Evolutionary conservation across 2,797 vertebrate species (phyloP).

Genomic region (Novumbra hubbsi): DNA sequence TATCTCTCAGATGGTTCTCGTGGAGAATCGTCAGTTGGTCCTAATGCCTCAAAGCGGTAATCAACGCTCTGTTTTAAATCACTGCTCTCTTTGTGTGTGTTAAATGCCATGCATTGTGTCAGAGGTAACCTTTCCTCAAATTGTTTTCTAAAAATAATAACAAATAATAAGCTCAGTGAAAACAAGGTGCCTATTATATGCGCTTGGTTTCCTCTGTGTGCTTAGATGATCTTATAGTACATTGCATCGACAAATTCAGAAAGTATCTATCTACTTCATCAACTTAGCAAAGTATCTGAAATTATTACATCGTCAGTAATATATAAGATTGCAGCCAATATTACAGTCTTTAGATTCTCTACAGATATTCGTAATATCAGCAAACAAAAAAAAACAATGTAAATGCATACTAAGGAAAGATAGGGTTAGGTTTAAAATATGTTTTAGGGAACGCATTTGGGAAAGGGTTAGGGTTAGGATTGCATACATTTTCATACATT

Average conservation of each 20-base stretch:
- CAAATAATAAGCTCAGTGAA: neutral
- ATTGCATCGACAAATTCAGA: too few relatives aligned
- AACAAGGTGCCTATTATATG: neutral
- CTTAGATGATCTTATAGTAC: neutral
- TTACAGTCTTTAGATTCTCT: too few relatives aligned
- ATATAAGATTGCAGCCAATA: neutral
- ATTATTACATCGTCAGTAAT: neutral
- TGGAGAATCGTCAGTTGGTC: neutral
- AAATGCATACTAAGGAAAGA: too few relatives aligned
- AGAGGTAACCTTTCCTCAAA: slow-evolving; percentile 45
- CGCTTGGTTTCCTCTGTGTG: neutral
- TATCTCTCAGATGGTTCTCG: neutral
- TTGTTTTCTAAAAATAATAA: neutral
- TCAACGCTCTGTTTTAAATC: slow-evolving; percentile 33
- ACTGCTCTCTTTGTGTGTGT: slow-evolving; percentile 42
- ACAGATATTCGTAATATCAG: too few relatives aligned
- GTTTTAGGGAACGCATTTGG: too few relatives aligned
- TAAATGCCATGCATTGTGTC: slow-evolving; percentile 48
- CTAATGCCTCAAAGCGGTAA: neutral
- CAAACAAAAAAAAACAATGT: too few relatives aligned
- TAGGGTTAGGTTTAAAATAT: too few relatives aligned
- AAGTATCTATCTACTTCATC: neutral
- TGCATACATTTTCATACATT: neutral
- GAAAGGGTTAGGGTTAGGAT: too few relatives aligned
- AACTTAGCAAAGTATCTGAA: neutral